These are phyloP conservation scores for Centropyge bicolor DNA, from an alignment of 2,797 vertebrate genomes.

Conservation along the genomic window DNA sequence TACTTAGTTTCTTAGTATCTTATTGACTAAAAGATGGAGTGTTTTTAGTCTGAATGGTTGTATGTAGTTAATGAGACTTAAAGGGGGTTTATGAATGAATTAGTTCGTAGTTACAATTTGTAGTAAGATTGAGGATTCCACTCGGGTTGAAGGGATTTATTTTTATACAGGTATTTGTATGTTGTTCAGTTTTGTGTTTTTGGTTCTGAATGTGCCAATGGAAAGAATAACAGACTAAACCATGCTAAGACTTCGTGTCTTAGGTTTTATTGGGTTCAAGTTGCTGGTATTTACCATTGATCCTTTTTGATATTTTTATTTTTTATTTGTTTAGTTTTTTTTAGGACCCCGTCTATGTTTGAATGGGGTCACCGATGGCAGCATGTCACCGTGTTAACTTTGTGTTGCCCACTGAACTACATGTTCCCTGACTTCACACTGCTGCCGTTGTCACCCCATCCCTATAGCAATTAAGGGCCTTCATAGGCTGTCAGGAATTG, in stretches of 20 bases:
- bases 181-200: slow-evolving; percentile 38
- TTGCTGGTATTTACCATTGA: neutral
- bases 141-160: slow-evolving; percentile 44
- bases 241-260: neutral
- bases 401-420: slow-evolving; percentile 45
- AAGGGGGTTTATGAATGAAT: slow-evolving; percentile 13
- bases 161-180: slow-evolving; percentile 51
- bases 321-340: slow-evolving; percentile 14
- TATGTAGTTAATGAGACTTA: neutral
- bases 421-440: slow-evolving; percentile 56
- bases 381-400: slow-evolving; percentile 50
- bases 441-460: slow-evolving; percentile 83
- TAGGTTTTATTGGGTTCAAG: neutral
- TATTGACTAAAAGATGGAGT: slow-evolving; percentile 3
- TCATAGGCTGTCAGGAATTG: slow-evolving; percentile 61
- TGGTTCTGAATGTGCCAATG: slow-evolving; percentile 28
- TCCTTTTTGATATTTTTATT: slow-evolving; percentile 6
- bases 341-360: slow-evolving; percentile 5
- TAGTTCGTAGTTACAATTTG: slow-evolving; percentile 32
- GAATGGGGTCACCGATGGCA: slow-evolving; percentile 2
- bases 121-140: neutral
- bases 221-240: slow-evolving; percentile 13
- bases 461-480: slow-evolving; percentile 79
- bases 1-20: slow-evolving; percentile 7
- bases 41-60: slow-evolving; percentile 27